Base-by-base conservation (phyloP, 64 coral and sea anemone species). In the Dendronephthya gigantea region DNA sequence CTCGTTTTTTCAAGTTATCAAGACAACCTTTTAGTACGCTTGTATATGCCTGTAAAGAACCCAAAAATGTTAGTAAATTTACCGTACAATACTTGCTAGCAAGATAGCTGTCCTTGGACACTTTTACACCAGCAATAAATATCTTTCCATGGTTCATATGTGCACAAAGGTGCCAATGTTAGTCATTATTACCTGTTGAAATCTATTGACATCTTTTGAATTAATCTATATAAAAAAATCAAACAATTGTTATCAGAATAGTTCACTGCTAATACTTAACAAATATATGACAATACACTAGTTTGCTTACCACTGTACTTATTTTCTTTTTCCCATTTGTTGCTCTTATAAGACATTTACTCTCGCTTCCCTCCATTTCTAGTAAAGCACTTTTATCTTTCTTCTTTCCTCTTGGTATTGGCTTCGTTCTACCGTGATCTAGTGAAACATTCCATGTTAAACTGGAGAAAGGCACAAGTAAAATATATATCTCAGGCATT, bases 161-260 rank as follows among this genome's bases (percentile, higher is more conserved):
- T n/a, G n/a, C n/a, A n/a, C n/a, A n/a, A n/a, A n/a, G n/a, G n/a
- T n/a, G n/a, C n/a, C n/a, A n/a, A n/a, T n/a, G n/a, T n/a, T n/a
- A n/a, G n/a, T n/a, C n/a, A n/a, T 90, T 62, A 62, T n/a, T 90
- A 97, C 94, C 86, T 93, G 81, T 74, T 97, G 94, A 87, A 97
- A 97, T 86, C 94, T 90, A 86, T 97, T 97, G 37, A 97, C 91
- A 97, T 97, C 94, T 93, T 97, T 97, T 79, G 94, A 43, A 90
- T 89, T 91, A 51, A 97, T 89, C 94, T 97, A 91, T n/a, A n/a
- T n/a, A n/a, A n/a, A n/a, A 82, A 82, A 49, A 45, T 6, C 11
- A 45, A 55, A 75, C 52, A 40, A 32, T 25, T 30, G 41, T 38
- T 8, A 40, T 65, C 35, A 88, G 34, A n/a, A n/a, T n/a, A n/a